phyloP scores from a whole-genome alignment of 1,140 invertebrate species.

The Euwallacea similis region DNA sequence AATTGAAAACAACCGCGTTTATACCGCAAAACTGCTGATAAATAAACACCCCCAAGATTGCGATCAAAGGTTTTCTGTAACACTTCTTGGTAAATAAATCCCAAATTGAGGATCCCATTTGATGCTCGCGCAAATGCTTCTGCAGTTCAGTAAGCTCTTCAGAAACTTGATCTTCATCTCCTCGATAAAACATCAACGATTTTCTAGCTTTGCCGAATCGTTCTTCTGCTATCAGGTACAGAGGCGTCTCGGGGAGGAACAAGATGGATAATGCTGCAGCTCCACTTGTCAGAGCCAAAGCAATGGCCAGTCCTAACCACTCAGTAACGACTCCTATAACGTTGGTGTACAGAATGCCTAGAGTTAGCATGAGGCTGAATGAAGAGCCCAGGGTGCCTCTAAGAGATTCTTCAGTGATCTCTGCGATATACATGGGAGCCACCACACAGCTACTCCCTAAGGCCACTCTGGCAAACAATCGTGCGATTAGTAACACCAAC shows the following conservation, averaged over 20 bases:
- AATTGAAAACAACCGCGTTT: slow-evolving; percentile 87
- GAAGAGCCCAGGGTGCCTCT: slow-evolving; percentile 79
- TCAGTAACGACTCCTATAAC: slow-evolving; percentile 66
- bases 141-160: slow-evolving; percentile 56
- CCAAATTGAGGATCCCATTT: slow-evolving; percentile 56
- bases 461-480: slow-evolving; percentile 73
- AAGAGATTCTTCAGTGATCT: slow-evolving; percentile 79
- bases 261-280: slow-evolving; percentile 38
- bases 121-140: slow-evolving; percentile 58
- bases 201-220: slow-evolving; percentile 57
- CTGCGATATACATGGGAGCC: slow-evolving; percentile 83
- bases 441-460: slow-evolving; percentile 82
- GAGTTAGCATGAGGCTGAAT: slow-evolving; percentile 79
- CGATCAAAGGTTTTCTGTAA: slow-evolving; percentile 68
- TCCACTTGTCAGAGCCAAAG: slow-evolving; percentile 58
- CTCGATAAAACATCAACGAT: slow-evolving; percentile 64
- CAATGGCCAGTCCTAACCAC: slow-evolving; percentile 67
- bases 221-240: slow-evolving; percentile 65
- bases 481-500: slow-evolving; percentile 67
- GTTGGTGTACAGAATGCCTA: slow-evolving; percentile 81
- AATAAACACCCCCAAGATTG: slow-evolving; percentile 75
- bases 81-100: slow-evolving; percentile 63
- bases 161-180: slow-evolving; percentile 57
- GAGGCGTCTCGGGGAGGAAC: slow-evolving; percentile 65
- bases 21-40: slow-evolving; percentile 84